A percentile compares a stretch with the other conserved stretches of the same genome.
These are phyloP conservation scores for Periophthalmus modestus DNA, from an alignment of 2,113 vertebrate species.

Conservation along the genomic window DNA sequence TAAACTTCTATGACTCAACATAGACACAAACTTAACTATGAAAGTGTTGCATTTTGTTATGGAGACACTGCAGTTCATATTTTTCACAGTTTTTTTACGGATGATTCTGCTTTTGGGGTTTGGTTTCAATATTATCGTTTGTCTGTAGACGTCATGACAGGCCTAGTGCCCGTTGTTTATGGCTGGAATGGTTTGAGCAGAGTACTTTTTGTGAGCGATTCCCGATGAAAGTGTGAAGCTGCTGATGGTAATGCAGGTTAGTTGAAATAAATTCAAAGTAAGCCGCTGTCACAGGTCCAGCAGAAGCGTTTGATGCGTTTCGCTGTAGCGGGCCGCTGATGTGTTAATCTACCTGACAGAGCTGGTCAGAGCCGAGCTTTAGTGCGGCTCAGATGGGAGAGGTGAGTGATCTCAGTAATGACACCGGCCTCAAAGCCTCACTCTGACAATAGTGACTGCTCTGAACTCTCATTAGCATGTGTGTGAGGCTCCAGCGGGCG, in stretches of 20 bases:
- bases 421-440: neutral
- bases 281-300: neutral
- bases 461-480: conserved; percentile 1
- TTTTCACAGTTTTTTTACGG: too few species aligned
- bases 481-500: neutral
- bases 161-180: neutral
- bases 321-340: neutral
- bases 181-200: neutral
- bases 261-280: conserved; percentile 1
- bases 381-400: neutral
- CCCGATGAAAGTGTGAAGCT: neutral
- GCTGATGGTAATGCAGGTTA: neutral
- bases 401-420: conserved; percentile 2
- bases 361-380: neutral
- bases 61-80: too few species aligned
- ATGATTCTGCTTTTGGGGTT: too few species aligned
- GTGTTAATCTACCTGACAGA: neutral
- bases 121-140: too few species aligned
- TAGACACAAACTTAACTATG: too few species aligned
- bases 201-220: neutral
- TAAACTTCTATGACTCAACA: too few species aligned
- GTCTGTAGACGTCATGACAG: too few species aligned
- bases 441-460: neutral
- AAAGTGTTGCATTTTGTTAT: too few species aligned
- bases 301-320: neutral